These are phyloP conservation scores for Colostygia pectinataria DNA, from an alignment of 2,888 invertebrate species.

Conservation along the genomic window DNA sequence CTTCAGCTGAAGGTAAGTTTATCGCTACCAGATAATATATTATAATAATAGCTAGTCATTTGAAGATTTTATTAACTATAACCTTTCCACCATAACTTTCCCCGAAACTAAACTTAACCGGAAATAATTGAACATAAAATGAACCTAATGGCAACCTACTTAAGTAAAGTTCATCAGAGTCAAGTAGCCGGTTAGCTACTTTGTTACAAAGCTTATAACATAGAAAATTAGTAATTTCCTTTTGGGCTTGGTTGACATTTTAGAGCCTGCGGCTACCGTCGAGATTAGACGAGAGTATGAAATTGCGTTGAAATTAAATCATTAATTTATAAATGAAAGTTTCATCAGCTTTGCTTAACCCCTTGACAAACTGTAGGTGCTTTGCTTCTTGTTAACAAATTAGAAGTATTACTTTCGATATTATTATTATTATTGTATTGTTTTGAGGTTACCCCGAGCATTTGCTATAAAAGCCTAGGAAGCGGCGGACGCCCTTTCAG, in stretches of 20 bases:
- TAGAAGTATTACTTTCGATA: no score
- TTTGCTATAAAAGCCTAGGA: no score
- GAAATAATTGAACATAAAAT: background rate
- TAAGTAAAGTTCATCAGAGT: background rate
- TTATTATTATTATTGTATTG: no score
- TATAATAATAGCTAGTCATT: no score
- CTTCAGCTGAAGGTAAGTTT: no score
- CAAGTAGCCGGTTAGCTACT: background rate
- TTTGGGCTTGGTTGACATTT: conserved; percentile 13
- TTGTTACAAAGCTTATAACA: conserved; percentile 10
- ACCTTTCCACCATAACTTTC: background rate
- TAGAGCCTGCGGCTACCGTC: conserved; percentile 22
- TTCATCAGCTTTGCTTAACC: background rate
- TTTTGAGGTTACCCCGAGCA: no score
- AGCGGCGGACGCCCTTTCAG: no score
- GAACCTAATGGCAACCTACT: background rate
- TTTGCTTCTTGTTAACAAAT: background rate
- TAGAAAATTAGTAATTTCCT: conserved; percentile 22
- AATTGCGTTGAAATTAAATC: conserved; percentile 24
- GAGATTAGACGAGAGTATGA: conserved; percentile 26
- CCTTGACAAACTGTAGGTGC: background rate
- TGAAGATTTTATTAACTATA: no score
- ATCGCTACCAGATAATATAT: no score
- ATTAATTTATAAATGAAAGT: conserved; percentile 23
- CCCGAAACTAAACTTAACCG: background rate